Base-by-base conservation (phyloP, 2,113 vertebrate genomes). In the Mus musculus region DNA sequence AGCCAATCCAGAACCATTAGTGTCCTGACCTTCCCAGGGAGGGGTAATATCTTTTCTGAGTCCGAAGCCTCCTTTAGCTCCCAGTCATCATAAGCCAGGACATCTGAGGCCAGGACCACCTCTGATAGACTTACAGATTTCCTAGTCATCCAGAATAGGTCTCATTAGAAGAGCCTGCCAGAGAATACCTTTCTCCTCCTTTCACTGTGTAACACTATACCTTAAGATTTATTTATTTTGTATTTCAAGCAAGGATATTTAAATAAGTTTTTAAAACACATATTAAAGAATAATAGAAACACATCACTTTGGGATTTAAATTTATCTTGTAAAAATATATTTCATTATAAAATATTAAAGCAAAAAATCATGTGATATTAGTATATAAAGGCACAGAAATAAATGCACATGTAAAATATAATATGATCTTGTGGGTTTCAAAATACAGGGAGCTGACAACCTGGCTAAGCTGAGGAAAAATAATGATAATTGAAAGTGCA, bases 281-380 rank as follows among this genome's bases (percentile, higher is more conserved):
- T 49, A 24, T n/a, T 95, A 76, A 80, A 52, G 82, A 84, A 54
- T 71, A 90, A 39, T 52, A 65, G 42, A 42, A 78, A 36, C 52
- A 30, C 1, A 11, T 22, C 88, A 84, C 49, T 92, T 52, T n/a
- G n/a, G n/a, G 82, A 84, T 33, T 95, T 94, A 69, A 85, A n/a
- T 54, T 86, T 92, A 3, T 94, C 13, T 91, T 69, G 17, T 33
- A 73, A 89, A 78, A 88, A 49, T 59, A 20, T 10, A 67, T 67
- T 7, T 19, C 24, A 19, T 54, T 54, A 52, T 93, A 52, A 73
- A 76, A 39, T 84, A 84, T 30, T 54, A 10, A 42, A 93, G 52
- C 52, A 88, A 91, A 42, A 85, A 85, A 82, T 46, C 7, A 63
- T 42, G 9, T 8, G 54, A 67, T 75, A 56, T 39, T 88, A 67